Conservation (phyloP, 2,797 vertebrate genomes). For the Phoebastria nigripes region DNA sequence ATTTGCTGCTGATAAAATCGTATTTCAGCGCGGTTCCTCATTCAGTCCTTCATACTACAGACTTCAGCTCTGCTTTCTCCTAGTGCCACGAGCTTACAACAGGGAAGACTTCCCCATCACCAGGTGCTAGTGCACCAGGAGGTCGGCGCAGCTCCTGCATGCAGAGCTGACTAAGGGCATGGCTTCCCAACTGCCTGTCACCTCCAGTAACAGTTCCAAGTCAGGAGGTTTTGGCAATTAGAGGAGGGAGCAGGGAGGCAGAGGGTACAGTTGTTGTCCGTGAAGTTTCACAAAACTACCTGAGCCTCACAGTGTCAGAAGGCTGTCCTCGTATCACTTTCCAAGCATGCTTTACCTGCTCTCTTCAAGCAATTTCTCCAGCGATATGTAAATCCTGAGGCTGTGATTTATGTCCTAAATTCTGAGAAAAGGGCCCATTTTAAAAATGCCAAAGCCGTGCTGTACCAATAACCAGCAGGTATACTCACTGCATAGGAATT, state of each 20-base stretch:
- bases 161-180: too few relatives aligned
- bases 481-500: background rate
- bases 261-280: background rate
- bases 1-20: background rate
- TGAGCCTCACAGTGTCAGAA: background rate
- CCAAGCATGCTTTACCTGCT: background rate
- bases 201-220: too few relatives aligned
- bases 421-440: background rate
- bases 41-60: background rate
- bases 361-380: background rate
- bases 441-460: background rate
- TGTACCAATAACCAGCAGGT: background rate
- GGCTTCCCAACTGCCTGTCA: background rate
- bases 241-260: background rate
- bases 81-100: background rate
- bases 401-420: background rate
- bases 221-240: background rate
- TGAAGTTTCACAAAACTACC: background rate
- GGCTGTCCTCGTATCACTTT: background rate
- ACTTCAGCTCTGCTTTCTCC: background rate
- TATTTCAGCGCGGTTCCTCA: background rate
- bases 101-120: background rate
- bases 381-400: rapidly evolving
- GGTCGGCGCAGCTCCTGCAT: background rate
- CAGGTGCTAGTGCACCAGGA: background rate